Base-by-base conservation (phyloP, 2,113 vertebrate genomes). In the Catagonus wagneri region DNA sequence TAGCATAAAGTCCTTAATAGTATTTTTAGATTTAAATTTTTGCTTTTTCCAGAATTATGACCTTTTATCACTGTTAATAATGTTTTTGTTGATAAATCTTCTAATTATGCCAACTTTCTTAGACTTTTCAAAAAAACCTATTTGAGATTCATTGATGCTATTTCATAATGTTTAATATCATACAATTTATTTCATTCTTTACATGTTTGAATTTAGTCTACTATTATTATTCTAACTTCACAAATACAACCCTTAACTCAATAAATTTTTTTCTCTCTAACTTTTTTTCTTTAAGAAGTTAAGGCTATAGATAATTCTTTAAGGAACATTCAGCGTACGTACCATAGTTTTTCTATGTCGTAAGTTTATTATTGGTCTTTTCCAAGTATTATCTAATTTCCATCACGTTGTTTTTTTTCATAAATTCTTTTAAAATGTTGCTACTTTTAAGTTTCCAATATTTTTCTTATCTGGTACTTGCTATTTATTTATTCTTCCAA, bases 131-230 rank as follows among this genome's bases (percentile, higher is more conserved):
- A 79, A 90, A 90, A 8, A 78, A 7, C 2, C 6, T 90, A 61
- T 84, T 63, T 96, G 58, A 20, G 36, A 44, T n/a, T 94, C 16
- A 3, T 34, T 80, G 3, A 69, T 91, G 90, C 15, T 83, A 27
- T 75, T 78, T 63, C 83, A 61, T 60, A 36, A 84, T 76, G 1
- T 79, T 83, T 81, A 71, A 0, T 36, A 68, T 65, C 16, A 66
- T 80, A 84, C 7, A n/a, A n/a, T n/a, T 81, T 89, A 80, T 61
- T 92, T 88, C 23, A 63, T 92, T 80, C 25, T 79, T 23, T 65
- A 61, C n/a, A 52, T 19, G 20, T 88, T 75, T 54, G 22, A 66
- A 44, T 74, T 75, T 79, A 71, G 1, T 74, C 11, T 54, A 63
- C 14, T 92, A 14, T 50, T 75, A 76, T 66, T 94, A 75, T 93